phyloP scores from a whole-genome alignment of 2,113 vertebrate species.

The Etheostoma cragini region DNA sequence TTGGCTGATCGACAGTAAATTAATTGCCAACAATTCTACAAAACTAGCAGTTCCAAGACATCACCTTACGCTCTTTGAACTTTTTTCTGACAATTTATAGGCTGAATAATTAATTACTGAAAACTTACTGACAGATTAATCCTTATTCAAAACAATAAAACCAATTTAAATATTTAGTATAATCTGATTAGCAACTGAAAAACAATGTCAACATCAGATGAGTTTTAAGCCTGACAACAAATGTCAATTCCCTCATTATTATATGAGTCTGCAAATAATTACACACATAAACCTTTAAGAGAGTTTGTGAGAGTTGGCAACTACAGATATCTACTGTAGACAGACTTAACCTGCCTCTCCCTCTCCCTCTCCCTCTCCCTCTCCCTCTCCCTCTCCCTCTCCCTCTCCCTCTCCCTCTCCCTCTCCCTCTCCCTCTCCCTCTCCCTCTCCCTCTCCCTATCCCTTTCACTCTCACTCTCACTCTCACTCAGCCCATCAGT shows the following conservation, averaged over 20 bases:
- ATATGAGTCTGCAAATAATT: neutral
- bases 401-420: no score
- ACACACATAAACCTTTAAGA: neutral
- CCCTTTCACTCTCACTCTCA: no score
- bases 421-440: no score
- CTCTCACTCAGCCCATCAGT: slow-evolving; percentile 16
- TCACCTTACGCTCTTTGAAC: neutral
- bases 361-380: slow-evolving; percentile 6
- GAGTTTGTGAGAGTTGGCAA: slow-evolving; percentile 1
- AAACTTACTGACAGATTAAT: neutral
- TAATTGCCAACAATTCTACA: neutral
- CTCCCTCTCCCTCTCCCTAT: no score
- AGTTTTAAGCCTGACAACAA: neutral
- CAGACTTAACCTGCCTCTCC: neutral
- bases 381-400: neutral
- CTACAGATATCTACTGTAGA: slow-evolving; percentile 42
- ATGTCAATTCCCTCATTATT: neutral
- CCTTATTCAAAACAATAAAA: neutral
- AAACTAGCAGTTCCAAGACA: neutral
- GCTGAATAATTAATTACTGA: neutral
- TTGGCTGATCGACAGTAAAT: neutral
- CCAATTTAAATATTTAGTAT: neutral
- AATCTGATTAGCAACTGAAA: neutral
- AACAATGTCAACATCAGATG: neutral
- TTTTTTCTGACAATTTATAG: neutral